Evolutionary conservation across 2,888 invertebrate species (phyloP).

Genomic region (Chloroclystis v-ata): DNA sequence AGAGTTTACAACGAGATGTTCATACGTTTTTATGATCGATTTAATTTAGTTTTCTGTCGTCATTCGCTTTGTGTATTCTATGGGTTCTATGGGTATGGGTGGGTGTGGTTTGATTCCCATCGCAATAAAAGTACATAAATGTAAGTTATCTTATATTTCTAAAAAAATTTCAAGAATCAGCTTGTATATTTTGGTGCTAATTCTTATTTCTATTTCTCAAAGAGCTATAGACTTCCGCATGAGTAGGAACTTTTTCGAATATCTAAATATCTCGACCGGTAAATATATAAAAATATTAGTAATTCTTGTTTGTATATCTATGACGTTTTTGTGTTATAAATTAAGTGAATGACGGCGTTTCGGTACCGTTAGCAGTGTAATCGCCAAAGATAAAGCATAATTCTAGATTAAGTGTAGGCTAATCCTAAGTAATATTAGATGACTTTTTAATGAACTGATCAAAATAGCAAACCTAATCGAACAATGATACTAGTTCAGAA

Average conservation of each 20-base stretch:
- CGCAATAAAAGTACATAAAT: neutral
- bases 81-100: no score
- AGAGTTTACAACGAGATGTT: slow-evolving; percentile 71
- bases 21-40: slow-evolving; percentile 49
- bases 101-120: neutral
- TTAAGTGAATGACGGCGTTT: slow-evolving; percentile 37
- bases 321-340: neutral
- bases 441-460: slow-evolving; percentile 34
- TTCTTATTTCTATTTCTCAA: no score
- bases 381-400: slow-evolving; percentile 77
- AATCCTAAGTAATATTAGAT: slow-evolving; percentile 41
- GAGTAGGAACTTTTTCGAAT: no score
- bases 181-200: no score
- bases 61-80: slow-evolving; percentile 9
- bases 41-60: slow-evolving; percentile 32
- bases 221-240: no score
- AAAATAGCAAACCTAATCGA: slow-evolving; percentile 6
- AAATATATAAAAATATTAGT: no score
- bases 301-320: neutral
- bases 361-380: slow-evolving; percentile 72
- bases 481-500: neutral
- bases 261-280: no score
- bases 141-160: no score
- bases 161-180: no score
- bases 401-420: slow-evolving; percentile 51